Evolutionary conservation across 1,140 invertebrate species (phyloP).

Genomic region (Meloidogyne chitwoodi): DNA sequence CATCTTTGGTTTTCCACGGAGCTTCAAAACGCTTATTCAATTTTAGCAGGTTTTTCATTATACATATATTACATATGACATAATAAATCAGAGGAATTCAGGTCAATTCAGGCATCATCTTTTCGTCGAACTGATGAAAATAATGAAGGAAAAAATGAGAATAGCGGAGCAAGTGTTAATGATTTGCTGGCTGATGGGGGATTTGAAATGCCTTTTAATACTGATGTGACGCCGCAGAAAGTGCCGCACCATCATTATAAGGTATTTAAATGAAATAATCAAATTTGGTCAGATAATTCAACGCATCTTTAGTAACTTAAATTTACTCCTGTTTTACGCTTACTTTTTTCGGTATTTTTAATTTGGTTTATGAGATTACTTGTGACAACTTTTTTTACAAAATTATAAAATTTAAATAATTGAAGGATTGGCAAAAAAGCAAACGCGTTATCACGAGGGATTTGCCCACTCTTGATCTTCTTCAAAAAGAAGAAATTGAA

Average conservation of each 20-base stretch:
- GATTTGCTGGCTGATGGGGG: background rate
- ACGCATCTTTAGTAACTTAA: no score
- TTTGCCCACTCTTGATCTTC: background rate
- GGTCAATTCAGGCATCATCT: background rate
- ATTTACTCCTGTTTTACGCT: no score
- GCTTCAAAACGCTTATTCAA: background rate
- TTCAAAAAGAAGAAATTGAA: background rate
- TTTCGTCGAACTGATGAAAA: background rate
- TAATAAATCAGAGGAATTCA: no score
- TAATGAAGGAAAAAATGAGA: background rate
- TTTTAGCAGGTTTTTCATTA: background rate
- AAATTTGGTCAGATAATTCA: no score
- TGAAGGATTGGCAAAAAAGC: background rate
- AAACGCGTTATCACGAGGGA: background rate
- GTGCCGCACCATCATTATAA: background rate
- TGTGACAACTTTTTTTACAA: no score
- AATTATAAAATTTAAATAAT: background rate
- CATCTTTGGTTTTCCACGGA: background rate
- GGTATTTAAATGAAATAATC: no score
- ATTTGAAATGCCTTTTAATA: background rate
- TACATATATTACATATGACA: no score
- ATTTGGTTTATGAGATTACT: no score
- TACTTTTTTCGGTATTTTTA: no score
- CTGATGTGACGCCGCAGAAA: background rate
- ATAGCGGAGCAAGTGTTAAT: background rate